Conservation (phyloP, 2,113 vertebrate genomes). For the Budorcas taxicolor region DNA sequence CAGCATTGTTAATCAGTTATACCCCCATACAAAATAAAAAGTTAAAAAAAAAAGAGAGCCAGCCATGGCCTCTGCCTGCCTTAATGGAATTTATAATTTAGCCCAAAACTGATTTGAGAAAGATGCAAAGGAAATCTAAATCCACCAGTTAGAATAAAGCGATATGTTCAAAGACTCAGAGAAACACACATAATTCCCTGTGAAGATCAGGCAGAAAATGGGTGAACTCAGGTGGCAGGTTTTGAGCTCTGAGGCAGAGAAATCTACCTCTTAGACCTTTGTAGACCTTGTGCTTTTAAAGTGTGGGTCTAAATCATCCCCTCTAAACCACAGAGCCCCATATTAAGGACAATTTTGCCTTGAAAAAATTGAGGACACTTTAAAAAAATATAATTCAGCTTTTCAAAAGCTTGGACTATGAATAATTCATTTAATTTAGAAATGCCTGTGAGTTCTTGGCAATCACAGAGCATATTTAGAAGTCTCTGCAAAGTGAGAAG, state of each 20-base stretch:
- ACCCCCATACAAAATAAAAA: neutral
- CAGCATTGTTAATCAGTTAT: neutral
- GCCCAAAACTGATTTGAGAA: neutral
- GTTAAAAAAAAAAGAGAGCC: neutral
- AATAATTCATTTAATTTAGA: slow-evolving; percentile 54
- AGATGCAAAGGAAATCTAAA: neutral
- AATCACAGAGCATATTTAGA: slow-evolving; percentile 2
- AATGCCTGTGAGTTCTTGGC: slow-evolving; percentile 49
- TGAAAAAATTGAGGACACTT: neutral
- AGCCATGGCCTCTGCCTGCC: neutral
- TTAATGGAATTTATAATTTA: neutral
- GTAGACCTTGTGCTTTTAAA: neutral
- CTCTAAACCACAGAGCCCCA: neutral
- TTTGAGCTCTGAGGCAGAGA: neutral
- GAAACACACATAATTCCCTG: neutral
- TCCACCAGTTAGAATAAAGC: neutral
- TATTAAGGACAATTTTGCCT: neutral
- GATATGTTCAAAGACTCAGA: neutral
- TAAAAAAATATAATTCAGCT: neutral
- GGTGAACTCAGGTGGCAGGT: neutral
- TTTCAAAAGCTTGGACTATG: slow-evolving; percentile 36
- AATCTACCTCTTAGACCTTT: neutral
- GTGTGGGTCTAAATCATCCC: neutral
- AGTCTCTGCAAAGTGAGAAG: slow-evolving; percentile 48
- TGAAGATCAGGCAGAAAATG: neutral